Evolutionary conservation across 2,113 vertebrate species (phyloP).

Genomic region (Acinonyx jubatus): DNA sequence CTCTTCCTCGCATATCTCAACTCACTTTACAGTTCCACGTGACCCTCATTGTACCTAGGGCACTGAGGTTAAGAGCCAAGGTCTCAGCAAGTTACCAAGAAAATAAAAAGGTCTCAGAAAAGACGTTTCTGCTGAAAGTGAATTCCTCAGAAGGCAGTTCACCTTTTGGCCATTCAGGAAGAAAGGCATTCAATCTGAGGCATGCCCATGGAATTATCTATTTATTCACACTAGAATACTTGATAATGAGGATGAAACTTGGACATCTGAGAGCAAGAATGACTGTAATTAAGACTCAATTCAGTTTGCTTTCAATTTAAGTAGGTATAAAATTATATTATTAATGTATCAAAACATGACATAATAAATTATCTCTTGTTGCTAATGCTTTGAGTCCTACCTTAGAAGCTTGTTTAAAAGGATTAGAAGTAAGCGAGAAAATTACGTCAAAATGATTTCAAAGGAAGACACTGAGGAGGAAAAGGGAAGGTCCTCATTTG

Average conservation of each 20-base stretch:
- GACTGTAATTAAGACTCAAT: constrained; percentile 55
- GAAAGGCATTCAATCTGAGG: neutral
- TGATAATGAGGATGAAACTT: constrained; percentile 44
- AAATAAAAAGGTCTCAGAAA: constrained; percentile 20
- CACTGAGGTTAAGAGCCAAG: constrained; percentile 6
- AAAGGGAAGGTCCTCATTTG: neutral
- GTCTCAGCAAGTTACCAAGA: neutral
- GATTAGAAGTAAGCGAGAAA: neutral
- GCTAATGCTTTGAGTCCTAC: constrained; percentile 56
- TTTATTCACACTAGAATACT: constrained; percentile 48
- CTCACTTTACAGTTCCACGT: neutral
- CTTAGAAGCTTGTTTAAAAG: constrained; percentile 28
- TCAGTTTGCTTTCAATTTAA: constrained; percentile 66
- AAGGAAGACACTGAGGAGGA: neutral
- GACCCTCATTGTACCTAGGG: neutral
- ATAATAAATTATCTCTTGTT: constrained; percentile 66
- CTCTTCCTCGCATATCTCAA: neutral
- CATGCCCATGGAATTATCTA: accelerated
- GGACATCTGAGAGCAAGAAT: constrained; percentile 7
- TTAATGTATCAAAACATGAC: constrained; percentile 78
- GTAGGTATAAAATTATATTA: constrained; percentile 69
- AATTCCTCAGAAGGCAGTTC: neutral
- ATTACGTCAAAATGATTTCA: constrained; percentile 46
- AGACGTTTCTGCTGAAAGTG: neutral
- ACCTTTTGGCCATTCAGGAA: neutral